These are phyloP conservation scores for Neosilurus hyrtlii DNA, from an alignment of 2,797 vertebrate genomes.

Conservation along the genomic window DNA sequence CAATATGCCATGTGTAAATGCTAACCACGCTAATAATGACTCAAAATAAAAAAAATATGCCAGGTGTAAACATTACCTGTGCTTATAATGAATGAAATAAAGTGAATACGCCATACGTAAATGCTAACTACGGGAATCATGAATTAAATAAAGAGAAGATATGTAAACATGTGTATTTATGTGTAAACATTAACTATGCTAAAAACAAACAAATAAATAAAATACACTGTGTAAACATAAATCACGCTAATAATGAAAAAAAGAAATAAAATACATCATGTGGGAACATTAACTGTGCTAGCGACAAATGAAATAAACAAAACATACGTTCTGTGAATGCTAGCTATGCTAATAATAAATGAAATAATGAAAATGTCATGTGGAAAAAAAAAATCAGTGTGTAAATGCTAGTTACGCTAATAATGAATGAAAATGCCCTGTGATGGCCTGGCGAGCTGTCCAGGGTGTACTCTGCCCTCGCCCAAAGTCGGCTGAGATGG, in stretches of 20 bases:
- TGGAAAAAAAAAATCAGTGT: too few species aligned
- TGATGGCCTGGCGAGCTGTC: too few species aligned
- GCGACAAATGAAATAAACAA: not conserved
- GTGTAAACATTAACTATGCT: not conserved
- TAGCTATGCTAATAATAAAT: not conserved
- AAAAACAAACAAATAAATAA: not conserved
- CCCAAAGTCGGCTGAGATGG: too few species aligned
- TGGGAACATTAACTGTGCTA: not conserved
- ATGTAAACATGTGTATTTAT: too few species aligned
- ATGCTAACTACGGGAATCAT: not conserved
- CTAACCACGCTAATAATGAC: not conserved
- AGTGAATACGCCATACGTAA: not conserved
- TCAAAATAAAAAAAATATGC: not conserved
- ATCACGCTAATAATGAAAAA: not conserved
- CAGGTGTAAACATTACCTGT: not conserved
- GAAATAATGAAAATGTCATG: too few species aligned
- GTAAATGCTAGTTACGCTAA: too few species aligned
- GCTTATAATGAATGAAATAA: not conserved
- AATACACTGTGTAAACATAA: too few species aligned
- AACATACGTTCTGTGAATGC: not conserved
- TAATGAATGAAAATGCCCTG: too few species aligned
- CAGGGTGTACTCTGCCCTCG: too few species aligned
- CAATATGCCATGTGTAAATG: not conserved
- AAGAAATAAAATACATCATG: not conserved
- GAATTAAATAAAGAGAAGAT: too few species aligned